phyloP scores from a whole-genome alignment of 1,140 invertebrate genomes.

The Penaeus chinensis region DNA sequence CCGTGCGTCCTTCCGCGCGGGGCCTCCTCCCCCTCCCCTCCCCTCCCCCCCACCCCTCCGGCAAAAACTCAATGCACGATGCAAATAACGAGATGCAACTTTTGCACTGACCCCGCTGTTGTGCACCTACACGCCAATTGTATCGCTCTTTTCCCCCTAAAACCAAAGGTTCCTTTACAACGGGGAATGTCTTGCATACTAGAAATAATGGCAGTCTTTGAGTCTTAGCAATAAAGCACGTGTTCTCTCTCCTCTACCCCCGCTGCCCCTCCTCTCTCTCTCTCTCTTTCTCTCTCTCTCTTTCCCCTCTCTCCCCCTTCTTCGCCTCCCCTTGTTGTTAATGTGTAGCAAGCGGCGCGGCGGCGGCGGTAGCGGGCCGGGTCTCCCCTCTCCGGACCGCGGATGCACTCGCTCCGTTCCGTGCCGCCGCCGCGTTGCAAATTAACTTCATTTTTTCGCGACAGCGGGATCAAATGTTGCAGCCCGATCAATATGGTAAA shows the following conservation, averaged over 20 bases:
- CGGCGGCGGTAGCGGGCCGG: background rate
- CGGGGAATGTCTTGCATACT: background rate
- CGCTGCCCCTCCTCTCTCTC: background rate
- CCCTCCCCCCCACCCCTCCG: constrained; percentile 24
- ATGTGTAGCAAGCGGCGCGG: constrained; percentile 8
- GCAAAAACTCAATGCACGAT: constrained; percentile 56
- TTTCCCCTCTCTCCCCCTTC: constrained; percentile 1
- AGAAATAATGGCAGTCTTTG: constrained; percentile 2
- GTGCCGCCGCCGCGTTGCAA: constrained; percentile 32
- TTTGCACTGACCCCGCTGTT: constrained; percentile 48
- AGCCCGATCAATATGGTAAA: constrained; percentile 43
- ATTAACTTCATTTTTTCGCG: constrained; percentile 55
- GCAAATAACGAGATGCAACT: constrained; percentile 52
- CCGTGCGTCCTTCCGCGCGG: constrained; percentile 2
- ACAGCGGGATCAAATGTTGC: constrained; percentile 53
- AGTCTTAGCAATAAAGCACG: no score
- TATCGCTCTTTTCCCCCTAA: no score
- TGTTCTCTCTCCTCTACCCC: background rate
- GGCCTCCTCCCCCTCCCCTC: background rate
- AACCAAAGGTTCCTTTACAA: no score
- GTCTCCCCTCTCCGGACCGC: background rate
- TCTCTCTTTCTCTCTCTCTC: constrained; percentile 7
- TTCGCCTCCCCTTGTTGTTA: constrained; percentile 5
- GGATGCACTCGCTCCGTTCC: constrained; percentile 18
- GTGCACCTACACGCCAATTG: constrained; percentile 29